Base-by-base conservation (phyloP, 2,797 vertebrate genomes). In the Naso thynnoides region DNA sequence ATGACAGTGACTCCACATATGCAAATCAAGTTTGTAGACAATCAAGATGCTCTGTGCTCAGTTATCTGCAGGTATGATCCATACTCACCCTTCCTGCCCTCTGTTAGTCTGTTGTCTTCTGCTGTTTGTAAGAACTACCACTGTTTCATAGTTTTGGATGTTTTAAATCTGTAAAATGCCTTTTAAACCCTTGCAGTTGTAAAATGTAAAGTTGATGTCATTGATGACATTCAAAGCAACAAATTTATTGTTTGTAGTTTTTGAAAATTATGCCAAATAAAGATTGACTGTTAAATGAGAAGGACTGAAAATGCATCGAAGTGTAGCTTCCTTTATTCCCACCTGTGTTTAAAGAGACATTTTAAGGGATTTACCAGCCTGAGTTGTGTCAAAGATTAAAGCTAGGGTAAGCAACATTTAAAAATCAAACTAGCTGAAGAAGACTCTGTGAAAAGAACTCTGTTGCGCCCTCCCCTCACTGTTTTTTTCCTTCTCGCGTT, bases 231-330 rank as follows among this genome's bases (percentile, higher is more conserved):
- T 70, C 53, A 77, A 76, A 74, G n/a, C 78, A 70, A 83, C 33
- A 78, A 75, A 68, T 29, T 65, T 26, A 68, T 73, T 76, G 68
- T 82, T 75, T 87, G 76, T 86, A 78, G 70, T 81, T 89, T 85
- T 88, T 81, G 54, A 63, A 82, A 89, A 82, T 58, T 60, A 88
- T 78, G 71, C 75, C 84, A 90, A 93, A 91, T 89, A 92, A 91
- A 93, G 71, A 84, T n/a, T 48, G 72, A 69, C 82, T 86, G 85
- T 73, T 73, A 58, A 76, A 81, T 59, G 27, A 76, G 69, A 76
- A 10, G 42, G 24, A 23, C 8, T n/a, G 10, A 42, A 56, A 33
- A 41, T 39, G 14, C 50, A 21, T 67, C 15, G 21, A 6, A 6
- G 16, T 73, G 10, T 24, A 23, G 53, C 0, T 3, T 18, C 14